phyloP scores from a whole-genome alignment of 2,113 vertebrate species.

The Pavo muticus region DNA sequence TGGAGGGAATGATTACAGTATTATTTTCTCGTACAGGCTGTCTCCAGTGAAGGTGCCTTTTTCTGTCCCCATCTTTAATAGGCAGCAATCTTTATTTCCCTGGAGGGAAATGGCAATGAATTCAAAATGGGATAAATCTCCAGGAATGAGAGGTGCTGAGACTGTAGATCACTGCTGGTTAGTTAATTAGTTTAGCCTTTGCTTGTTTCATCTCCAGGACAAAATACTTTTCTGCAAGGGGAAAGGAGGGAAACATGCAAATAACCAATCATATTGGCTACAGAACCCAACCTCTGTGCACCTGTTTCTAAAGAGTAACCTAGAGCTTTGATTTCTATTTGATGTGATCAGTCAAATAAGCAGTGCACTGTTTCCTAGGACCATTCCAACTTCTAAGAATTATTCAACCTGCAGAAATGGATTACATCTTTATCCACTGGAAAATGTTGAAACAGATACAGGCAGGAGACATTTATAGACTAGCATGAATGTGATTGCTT shows the following conservation, averaged over 20 bases:
- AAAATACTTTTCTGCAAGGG: conserved; percentile 70
- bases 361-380: background rate
- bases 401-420: conserved; percentile 41
- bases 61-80: conserved; percentile 90
- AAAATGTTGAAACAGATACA: conserved; percentile 26
- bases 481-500: conserved; percentile 3
- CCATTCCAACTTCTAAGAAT: conserved; percentile 46
- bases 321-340: conserved; percentile 49
- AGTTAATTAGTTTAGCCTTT: conserved; percentile 85
- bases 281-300: background rate
- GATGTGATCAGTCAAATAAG: conserved; percentile 58
- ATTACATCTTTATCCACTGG: conserved; percentile 49
- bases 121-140: conserved; percentile 88
- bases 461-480: conserved; percentile 19
- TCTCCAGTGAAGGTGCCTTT: conserved; percentile 90
- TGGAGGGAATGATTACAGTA: conserved; percentile 92
- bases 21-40: conserved; percentile 89
- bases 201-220: conserved; percentile 76
- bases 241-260: conserved; percentile 37
- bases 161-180: conserved; percentile 83
- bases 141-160: conserved; percentile 82
- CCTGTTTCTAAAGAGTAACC: conserved; percentile 12
- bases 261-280: conserved; percentile 25
- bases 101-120: conserved; percentile 84
- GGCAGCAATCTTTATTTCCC: conserved; percentile 90